These are phyloP conservation scores for Ecdyonurus torrentis DNA, from an alignment of 2,888 invertebrate species.

Conservation along the genomic window DNA sequence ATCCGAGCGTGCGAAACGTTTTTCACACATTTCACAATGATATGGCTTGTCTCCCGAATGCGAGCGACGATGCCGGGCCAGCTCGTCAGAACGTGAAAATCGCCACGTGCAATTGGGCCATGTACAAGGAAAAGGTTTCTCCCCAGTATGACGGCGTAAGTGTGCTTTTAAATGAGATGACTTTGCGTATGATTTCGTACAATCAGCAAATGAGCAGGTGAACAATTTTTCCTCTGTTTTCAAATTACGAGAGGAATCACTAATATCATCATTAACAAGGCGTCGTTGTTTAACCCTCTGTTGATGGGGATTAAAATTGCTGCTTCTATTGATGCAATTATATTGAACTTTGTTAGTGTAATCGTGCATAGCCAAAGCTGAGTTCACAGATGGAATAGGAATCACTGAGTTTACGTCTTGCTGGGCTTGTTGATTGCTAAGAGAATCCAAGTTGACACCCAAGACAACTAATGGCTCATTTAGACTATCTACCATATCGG, in stretches of 20 bases:
- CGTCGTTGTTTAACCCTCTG: not conserved
- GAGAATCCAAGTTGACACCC: slow-evolving; percentile 25
- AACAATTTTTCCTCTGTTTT: slow-evolving; percentile 5
- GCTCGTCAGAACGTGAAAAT: slow-evolving; percentile 86
- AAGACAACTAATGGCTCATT: slow-evolving; percentile 23
- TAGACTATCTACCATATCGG: not conserved
- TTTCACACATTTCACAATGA: slow-evolving; percentile 70
- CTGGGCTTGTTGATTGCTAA: slow-evolving; percentile 17
- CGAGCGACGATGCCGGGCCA: slow-evolving; percentile 83
- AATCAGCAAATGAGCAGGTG: slow-evolving; percentile 41
- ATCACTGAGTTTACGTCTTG: not conserved
- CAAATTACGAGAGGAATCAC: not conserved
- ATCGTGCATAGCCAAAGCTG: not conserved
- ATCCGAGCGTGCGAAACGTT: slow-evolving; percentile 83
- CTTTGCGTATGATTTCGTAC: slow-evolving; percentile 72
- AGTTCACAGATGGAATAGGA: not conserved
- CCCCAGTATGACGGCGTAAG: slow-evolving; percentile 65
- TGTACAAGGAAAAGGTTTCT: slow-evolving; percentile 47
- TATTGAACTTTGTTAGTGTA: slow-evolving; percentile 7
- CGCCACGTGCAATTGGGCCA: slow-evolving; percentile 73
- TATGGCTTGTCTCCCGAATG: slow-evolving; percentile 93
- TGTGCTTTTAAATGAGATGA: slow-evolving; percentile 83
- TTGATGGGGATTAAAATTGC: not conserved
- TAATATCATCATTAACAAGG: slow-evolving; percentile 7
- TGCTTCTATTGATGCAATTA: too few relatives aligned